Evolutionary conservation across 2,888 invertebrate genomes (phyloP).

Genomic region (Drosophila niveifrons): DNA sequence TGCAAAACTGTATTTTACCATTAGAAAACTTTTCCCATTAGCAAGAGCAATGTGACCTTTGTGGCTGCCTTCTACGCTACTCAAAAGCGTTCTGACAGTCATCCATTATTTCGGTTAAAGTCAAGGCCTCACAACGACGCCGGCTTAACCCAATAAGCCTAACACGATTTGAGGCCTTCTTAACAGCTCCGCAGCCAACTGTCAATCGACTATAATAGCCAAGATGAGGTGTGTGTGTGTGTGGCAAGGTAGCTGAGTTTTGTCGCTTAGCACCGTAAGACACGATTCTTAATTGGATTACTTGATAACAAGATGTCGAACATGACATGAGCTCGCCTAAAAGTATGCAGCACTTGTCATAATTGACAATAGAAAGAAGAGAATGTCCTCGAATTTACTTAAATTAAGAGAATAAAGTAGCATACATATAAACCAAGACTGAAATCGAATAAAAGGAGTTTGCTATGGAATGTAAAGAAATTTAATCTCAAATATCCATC

Average conservation of each 20-base stretch:
- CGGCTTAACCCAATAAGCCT: constrained; percentile 46
- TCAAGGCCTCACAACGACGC: constrained; percentile 33
- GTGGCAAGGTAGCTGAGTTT: constrained; percentile 7
- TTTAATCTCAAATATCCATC: neutral
- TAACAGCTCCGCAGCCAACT: constrained; percentile 21
- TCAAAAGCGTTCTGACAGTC: constrained; percentile 22
- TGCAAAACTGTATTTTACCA: constrained; percentile 3
- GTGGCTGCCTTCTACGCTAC: constrained; percentile 25
- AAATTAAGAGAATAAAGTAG: neutral
- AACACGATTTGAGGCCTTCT: constrained; percentile 39
- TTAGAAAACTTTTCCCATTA: constrained; percentile 54
- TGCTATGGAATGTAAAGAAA: neutral
- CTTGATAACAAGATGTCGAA: constrained; percentile 38
- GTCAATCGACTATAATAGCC: neutral
- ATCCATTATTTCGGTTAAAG: constrained; percentile 30
- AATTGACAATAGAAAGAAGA: constrained; percentile 10
- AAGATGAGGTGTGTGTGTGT: neutral
- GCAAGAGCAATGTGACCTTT: constrained; percentile 34
- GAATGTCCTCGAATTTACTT: neutral
- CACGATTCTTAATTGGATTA: constrained; percentile 64
- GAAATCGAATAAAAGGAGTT: neutral
- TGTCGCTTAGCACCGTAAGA: constrained; percentile 18
- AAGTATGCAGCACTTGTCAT: constrained; percentile 18
- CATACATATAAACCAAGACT: neutral
- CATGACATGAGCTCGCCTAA: constrained; percentile 38